These are phyloP conservation scores for Leucania comma DNA, from an alignment of 2,888 invertebrate genomes.

Conservation along the genomic window DNA sequence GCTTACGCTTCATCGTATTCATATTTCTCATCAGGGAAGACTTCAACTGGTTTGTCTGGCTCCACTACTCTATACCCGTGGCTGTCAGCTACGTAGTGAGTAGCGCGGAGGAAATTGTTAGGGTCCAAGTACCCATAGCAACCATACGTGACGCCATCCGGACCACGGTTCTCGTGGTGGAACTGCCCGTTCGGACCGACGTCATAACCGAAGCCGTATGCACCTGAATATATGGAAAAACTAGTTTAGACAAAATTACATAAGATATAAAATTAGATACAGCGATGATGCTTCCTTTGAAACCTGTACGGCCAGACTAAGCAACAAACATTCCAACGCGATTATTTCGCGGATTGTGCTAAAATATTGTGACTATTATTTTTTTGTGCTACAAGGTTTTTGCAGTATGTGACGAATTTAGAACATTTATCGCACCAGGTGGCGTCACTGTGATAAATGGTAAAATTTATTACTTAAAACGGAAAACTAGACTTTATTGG, in stretches of 20 bases:
- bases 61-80: conserved; percentile 94
- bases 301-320: conserved; percentile 47
- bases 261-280: conserved; percentile 38
- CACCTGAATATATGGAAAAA: conserved; percentile 84
- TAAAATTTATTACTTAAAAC: conserved; percentile 42
- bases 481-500: conserved; percentile 34
- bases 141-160: conserved; percentile 95
- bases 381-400: conserved; percentile 42
- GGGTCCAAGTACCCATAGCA: conserved; percentile 95
- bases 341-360: conserved; percentile 31
- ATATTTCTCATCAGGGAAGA: conserved; percentile 90
- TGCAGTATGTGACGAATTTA: conserved; percentile 48
- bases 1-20: conserved; percentile 86
- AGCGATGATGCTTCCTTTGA: conserved; percentile 23
- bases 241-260: conserved; percentile 27
- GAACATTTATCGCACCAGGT: conserved; percentile 48
- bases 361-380: conserved; percentile 32
- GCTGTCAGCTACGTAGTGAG: conserved; percentile 94
- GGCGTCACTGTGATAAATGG: conserved; percentile 52
- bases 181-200: conserved; percentile 94
- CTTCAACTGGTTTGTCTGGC: conserved; percentile 92
- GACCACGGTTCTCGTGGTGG: conserved; percentile 94
- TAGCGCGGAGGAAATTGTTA: conserved; percentile 92
- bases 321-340: conserved; percentile 36
- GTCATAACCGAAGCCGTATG: conserved; percentile 95